A percentile compares a stretch with the other conserved stretches of the same genome.
Conservation (phyloP, 2,888 invertebrate genomes). For the Heterodera filipjevi region DNA sequence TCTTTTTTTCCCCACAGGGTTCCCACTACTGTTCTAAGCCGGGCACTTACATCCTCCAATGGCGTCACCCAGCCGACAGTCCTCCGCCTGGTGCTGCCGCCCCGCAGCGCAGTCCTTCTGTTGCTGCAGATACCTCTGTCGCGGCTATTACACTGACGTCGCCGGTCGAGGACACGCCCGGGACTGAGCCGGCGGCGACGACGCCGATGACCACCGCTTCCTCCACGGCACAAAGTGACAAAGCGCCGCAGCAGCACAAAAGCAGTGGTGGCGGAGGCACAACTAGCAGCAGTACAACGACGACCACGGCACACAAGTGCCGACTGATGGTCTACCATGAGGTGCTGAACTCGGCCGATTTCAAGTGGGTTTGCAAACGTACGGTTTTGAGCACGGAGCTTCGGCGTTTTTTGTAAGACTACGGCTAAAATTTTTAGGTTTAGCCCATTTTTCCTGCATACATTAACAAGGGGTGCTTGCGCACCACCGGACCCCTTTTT, state of each 20-base stretch:
- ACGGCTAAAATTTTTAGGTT: too few relatives aligned
- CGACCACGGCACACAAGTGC: slow-evolving; percentile 72
- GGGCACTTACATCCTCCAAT: slow-evolving; percentile 85
- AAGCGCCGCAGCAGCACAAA: neutral
- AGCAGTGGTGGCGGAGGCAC: neutral
- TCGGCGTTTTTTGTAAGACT: too few relatives aligned
- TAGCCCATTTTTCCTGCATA: too few relatives aligned
- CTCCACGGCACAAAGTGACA: neutral
- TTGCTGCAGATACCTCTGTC: too few relatives aligned
- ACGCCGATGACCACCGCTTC: neutral
- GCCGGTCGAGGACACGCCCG: too few relatives aligned
- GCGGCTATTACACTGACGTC: too few relatives aligned
- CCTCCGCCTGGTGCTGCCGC: neutral
- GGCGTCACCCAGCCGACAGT: slow-evolving; percentile 73
- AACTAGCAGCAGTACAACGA: neutral
- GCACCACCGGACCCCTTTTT: too few relatives aligned
- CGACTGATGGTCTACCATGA: slow-evolving; percentile 92
- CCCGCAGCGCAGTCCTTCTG: too few relatives aligned
- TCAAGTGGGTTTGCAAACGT: slow-evolving; percentile 78
- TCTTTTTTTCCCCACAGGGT: slow-evolving; percentile 9
- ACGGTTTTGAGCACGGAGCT: too few relatives aligned
- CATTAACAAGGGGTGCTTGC: too few relatives aligned
- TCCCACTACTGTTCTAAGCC: slow-evolving; percentile 71
- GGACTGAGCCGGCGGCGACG: too few relatives aligned
- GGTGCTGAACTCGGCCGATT: slow-evolving; percentile 83